These are phyloP conservation scores for Zootoca vivipara DNA, from an alignment of 2,113 vertebrate genomes.

Conservation along the genomic window DNA sequence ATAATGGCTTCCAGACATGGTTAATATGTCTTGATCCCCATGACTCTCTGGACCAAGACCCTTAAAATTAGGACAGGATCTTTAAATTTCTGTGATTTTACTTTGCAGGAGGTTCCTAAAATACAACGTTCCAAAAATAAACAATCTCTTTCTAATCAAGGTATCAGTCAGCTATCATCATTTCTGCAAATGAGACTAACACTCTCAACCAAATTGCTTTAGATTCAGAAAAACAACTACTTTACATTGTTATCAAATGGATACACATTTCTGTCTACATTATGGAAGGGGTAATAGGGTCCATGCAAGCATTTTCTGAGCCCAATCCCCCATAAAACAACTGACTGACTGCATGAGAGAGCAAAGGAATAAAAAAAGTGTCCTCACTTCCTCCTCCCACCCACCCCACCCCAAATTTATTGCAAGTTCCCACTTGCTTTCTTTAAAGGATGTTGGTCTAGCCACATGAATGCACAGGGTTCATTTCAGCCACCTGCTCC, in stretches of 20 bases:
- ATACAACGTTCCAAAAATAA: background rate
- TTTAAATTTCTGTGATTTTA: background rate
- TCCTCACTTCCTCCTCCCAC: too few relatives aligned
- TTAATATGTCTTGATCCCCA: background rate
- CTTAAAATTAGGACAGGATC: slow-evolving; percentile 1
- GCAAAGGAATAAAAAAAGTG: background rate
- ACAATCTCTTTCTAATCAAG: background rate
- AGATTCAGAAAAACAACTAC: background rate
- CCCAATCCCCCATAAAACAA: background rate
- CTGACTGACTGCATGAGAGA: background rate
- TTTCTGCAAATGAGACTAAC: background rate
- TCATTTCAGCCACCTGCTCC: background rate
- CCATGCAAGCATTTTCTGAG: background rate
- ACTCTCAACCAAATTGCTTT: slow-evolving; percentile 14
- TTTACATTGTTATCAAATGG: background rate
- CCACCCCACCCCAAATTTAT: background rate
- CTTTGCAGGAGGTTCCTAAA: background rate
- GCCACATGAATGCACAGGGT: background rate
- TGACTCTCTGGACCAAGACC: background rate
- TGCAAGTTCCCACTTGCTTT: background rate
- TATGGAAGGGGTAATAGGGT: background rate
- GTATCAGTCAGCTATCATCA: background rate
- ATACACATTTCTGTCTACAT: background rate
- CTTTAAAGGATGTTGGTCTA: background rate
- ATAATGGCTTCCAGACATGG: background rate